phyloP scores from a whole-genome alignment of 1,140 invertebrate genomes.

The Diuraphis noxia region DNA sequence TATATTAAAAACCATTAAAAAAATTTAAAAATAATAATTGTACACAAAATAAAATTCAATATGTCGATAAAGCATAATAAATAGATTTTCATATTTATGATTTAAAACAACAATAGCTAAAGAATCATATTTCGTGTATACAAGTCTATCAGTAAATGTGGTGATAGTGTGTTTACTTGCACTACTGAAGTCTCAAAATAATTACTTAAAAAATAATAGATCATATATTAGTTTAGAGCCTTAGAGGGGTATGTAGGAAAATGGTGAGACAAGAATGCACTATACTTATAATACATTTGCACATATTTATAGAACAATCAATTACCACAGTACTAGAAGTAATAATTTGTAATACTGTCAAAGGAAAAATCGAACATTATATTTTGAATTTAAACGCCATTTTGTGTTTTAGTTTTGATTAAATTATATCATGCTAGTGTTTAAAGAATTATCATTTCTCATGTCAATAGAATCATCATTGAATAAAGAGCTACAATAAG shows the following conservation, averaged over 20 bases:
- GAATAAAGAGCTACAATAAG: conserved; percentile 22
- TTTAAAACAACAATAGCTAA: not conserved
- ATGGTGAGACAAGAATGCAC: not conserved
- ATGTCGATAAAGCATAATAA: not conserved
- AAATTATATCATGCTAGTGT: not conserved
- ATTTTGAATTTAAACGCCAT: not conserved
- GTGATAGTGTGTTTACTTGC: not conserved
- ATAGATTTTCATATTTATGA: not conserved
- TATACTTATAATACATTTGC: not conserved
- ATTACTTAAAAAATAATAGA: not conserved
- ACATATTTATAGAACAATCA: not conserved
- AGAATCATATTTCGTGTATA: not conserved
- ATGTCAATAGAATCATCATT: not conserved
- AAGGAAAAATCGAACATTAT: not conserved
- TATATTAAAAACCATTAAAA: not conserved
- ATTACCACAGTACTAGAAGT: not conserved
- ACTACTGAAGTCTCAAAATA: not conserved
- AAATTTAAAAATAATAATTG: not conserved
- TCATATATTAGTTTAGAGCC: not conserved
- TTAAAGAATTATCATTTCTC: not conserved
- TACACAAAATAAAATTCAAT: not conserved
- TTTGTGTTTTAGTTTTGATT: not conserved
- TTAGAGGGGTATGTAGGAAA: not conserved
- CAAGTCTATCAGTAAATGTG: not conserved
- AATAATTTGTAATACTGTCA: not conserved